phyloP scores from a whole-genome alignment of 2,113 vertebrate species.

The Anguilla rostrata region DNA sequence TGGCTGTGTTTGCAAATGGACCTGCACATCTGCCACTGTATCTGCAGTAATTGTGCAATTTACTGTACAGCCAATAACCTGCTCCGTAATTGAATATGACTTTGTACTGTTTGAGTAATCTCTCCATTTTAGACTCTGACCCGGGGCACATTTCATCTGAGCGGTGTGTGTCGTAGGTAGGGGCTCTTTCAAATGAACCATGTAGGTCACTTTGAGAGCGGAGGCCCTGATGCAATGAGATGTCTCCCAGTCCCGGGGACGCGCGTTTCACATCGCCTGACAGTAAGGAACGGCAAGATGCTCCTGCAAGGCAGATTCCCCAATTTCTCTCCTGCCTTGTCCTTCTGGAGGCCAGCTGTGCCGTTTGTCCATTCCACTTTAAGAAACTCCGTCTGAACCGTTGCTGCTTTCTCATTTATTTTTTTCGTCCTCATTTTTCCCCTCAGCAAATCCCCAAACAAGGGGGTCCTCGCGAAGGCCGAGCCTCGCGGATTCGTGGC shows the following conservation, averaged over 20 bases:
- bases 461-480: conserved; percentile 31
- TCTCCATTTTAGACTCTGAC: conserved; percentile 53
- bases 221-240: conserved; percentile 28
- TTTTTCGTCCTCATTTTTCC: neutral
- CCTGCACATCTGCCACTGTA: conserved; percentile 52
- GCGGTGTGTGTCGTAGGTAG: conserved; percentile 21
- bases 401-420: neutral
- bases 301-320: neutral
- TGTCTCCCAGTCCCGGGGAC: neutral
- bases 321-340: neutral
- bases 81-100: conserved; percentile 64
- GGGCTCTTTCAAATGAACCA: conserved; percentile 47
- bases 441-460: neutral
- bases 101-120: conserved; percentile 64
- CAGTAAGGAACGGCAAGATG: neutral
- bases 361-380: neutral
- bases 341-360: neutral
- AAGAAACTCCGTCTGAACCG: conserved; percentile 12
- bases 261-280: conserved; percentile 29
- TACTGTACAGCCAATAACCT: conserved; percentile 61
- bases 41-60: conserved; percentile 62
- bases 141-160: conserved; percentile 35
- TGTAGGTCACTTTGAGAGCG: conserved; percentile 54
- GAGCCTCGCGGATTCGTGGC: conserved; percentile 35
- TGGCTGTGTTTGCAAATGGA: conserved; percentile 36